These are phyloP conservation scores for Merodon equestris DNA, from an alignment of 2,888 invertebrate genomes.

Conservation along the genomic window DNA sequence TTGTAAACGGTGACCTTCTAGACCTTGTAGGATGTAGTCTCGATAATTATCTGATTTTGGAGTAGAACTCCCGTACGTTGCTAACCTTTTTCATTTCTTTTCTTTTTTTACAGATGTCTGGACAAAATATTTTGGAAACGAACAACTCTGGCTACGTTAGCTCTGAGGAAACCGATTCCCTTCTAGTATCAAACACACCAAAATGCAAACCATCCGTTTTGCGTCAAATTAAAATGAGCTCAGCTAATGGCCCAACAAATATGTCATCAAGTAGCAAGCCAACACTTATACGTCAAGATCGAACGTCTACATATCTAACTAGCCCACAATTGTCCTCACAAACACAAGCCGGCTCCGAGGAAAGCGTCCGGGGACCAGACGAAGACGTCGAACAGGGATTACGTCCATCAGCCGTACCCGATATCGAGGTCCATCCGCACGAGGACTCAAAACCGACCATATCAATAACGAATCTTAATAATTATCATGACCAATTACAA, in stretches of 20 bases:
- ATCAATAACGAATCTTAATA: slow-evolving; percentile 73
- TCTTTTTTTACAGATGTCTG: slow-evolving; percentile 76
- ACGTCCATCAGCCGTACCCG: slow-evolving; percentile 78
- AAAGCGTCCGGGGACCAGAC: slow-evolving; percentile 83
- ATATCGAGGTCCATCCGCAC: slow-evolving; percentile 81
- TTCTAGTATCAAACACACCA: slow-evolving; percentile 81
- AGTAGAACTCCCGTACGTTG: too few species aligned
- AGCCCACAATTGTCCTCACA: slow-evolving; percentile 85
- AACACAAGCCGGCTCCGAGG: slow-evolving; percentile 88
- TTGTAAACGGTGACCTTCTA: too few species aligned
- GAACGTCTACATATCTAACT: slow-evolving; percentile 87
- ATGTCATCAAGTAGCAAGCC: slow-evolving; percentile 83
- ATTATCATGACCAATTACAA: slow-evolving; percentile 80
- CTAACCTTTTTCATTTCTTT: too few species aligned
- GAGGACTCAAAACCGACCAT: slow-evolving; percentile 78
- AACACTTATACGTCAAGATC: slow-evolving; percentile 91
- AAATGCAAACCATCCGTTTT: slow-evolving; percentile 77
- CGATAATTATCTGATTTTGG: too few species aligned
- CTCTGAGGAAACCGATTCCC: slow-evolving; percentile 90
- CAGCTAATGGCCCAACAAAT: slow-evolving; percentile 77
- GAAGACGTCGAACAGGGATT: slow-evolving; percentile 78
- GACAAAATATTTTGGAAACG: slow-evolving; percentile 81
- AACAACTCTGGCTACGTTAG: slow-evolving; percentile 85
- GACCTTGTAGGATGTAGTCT: too few species aligned
- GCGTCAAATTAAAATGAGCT: slow-evolving; percentile 76